phyloP scores from a whole-genome alignment of 2,797 vertebrate species.

The Notolabrus celidotus region DNA sequence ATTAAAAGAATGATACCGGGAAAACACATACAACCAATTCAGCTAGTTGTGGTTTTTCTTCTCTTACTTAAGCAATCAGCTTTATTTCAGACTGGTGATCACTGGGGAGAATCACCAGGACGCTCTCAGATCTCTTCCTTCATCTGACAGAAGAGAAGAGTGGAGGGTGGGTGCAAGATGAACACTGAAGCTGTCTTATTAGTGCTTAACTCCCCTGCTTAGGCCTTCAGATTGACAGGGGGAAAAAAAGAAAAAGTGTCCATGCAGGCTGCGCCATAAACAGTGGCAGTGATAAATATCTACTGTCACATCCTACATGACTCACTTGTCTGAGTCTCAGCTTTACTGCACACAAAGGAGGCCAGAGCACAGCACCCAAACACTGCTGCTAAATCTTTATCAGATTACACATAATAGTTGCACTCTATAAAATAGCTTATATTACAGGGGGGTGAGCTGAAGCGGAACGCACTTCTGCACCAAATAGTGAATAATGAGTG shows the following conservation, averaged over 20 bases:
- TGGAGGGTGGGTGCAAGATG: conserved; percentile 42
- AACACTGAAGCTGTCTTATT: conserved; percentile 76
- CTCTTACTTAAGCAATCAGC: conserved; percentile 64
- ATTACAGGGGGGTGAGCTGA: conserved; percentile 66
- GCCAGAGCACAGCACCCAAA: conserved; percentile 57
- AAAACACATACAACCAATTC: conserved; percentile 36
- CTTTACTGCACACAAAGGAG: conserved; percentile 69
- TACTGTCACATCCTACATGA: conserved; percentile 82
- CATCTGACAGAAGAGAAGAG: conserved; percentile 57
- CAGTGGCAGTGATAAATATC: conserved; percentile 84
- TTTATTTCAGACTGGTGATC: conserved; percentile 64
- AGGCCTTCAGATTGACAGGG: conserved; percentile 69
- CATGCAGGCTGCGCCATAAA: conserved; percentile 73
- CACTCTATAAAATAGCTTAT: conserved; percentile 73
- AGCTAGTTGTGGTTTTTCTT: conserved; percentile 44
- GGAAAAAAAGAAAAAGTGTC: conserved; percentile 58
- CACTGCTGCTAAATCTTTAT: conserved; percentile 74
- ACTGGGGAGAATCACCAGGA: conserved; percentile 58
- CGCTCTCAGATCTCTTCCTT: conserved; percentile 64
- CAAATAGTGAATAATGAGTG: conserved; percentile 72
- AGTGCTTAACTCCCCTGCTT: conserved; percentile 69
- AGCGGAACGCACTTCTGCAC: conserved; percentile 49
- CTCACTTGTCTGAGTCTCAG: conserved; percentile 78
- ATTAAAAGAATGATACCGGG: conserved; percentile 57
- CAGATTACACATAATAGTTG: conserved; percentile 80